These are phyloP conservation scores for Thymelicus lineola DNA, from an alignment of 2,888 invertebrate species.

Conservation along the genomic window DNA sequence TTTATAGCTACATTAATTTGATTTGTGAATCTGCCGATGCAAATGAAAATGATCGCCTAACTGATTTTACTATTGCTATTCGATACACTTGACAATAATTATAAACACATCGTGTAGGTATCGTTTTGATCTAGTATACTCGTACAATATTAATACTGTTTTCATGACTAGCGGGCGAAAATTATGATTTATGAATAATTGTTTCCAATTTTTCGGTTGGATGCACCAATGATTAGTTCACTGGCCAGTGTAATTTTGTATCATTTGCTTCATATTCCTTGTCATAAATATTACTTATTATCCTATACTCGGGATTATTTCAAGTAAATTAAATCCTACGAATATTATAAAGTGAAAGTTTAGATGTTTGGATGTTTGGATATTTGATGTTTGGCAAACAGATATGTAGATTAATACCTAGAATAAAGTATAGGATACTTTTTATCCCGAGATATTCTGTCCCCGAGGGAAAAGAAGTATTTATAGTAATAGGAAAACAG, in stretches of 20 bases:
- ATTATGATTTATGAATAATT: slow-evolving; percentile 43
- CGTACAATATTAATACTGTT: slow-evolving; percentile 15
- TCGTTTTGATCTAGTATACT: slow-evolving; percentile 7
- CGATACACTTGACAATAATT: neutral
- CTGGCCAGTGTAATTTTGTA: slow-evolving; percentile 26
- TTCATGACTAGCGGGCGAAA: slow-evolving; percentile 18
- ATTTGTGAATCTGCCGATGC: neutral
- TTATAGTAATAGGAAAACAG: too few relatives aligned
- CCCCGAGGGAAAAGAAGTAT: too few relatives aligned
- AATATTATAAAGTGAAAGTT: too few relatives aligned
- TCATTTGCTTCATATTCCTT: neutral
- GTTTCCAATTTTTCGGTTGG: slow-evolving; percentile 41
- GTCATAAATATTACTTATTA: neutral
- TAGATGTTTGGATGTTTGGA: too few relatives aligned
- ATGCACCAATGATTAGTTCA: slow-evolving; percentile 37
- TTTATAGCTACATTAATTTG: neutral
- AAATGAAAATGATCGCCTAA: slow-evolving; percentile 1
- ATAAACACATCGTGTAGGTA: neutral
- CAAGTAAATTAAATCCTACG: too few relatives aligned
- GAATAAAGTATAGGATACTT: too few relatives aligned
- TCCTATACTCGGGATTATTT: neutral
- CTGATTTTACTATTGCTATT: too few relatives aligned
- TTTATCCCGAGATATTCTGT: too few relatives aligned
- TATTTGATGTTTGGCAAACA: too few relatives aligned
- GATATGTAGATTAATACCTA: too few relatives aligned